phyloP scores from a whole-genome alignment of 2,888 invertebrate genomes.

The Lagria hirta region DNA sequence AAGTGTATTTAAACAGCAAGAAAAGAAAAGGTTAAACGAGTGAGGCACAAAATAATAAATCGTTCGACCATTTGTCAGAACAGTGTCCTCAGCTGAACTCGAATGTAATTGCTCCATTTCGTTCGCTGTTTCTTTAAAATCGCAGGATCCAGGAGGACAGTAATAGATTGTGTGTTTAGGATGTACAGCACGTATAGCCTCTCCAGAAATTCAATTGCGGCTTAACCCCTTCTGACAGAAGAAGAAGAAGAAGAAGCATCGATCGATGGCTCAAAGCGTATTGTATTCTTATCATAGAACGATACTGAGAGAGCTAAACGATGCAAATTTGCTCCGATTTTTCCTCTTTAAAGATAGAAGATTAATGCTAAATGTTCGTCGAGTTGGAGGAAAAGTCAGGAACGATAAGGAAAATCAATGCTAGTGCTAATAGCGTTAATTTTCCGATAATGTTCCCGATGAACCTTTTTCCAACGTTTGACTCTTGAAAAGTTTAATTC shows the following conservation, averaged over 20 bases:
- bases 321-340: conserved; percentile 13
- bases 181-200: conserved; percentile 18
- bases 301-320: conserved; percentile 19
- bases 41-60: conserved; percentile 16
- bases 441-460: conserved; percentile 26
- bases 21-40: too few species aligned
- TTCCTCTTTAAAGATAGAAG: conserved; percentile 11
- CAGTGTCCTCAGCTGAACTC: too few species aligned
- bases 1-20: too few species aligned
- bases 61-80: too few species aligned
- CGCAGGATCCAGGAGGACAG: neutral
- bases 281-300: conserved; percentile 20
- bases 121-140: too few species aligned
- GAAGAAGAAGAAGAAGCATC: too few species aligned
- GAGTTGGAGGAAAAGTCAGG: conserved; percentile 10
- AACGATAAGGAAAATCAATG: conserved; percentile 32
- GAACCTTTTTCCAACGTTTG: conserved; percentile 11
- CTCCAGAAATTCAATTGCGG: conserved; percentile 20
- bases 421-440: conserved; percentile 32
- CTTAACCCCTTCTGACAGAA: conserved; percentile 17
- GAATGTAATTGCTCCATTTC: too few species aligned
- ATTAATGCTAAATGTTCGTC: conserved; percentile 16
- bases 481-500: conserved; percentile 10
- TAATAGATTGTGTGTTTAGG: too few species aligned
- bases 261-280: conserved; percentile 7